Evolutionary conservation across 2,888 invertebrate species (phyloP).

Genomic region (Stegana nigrithorax): DNA sequence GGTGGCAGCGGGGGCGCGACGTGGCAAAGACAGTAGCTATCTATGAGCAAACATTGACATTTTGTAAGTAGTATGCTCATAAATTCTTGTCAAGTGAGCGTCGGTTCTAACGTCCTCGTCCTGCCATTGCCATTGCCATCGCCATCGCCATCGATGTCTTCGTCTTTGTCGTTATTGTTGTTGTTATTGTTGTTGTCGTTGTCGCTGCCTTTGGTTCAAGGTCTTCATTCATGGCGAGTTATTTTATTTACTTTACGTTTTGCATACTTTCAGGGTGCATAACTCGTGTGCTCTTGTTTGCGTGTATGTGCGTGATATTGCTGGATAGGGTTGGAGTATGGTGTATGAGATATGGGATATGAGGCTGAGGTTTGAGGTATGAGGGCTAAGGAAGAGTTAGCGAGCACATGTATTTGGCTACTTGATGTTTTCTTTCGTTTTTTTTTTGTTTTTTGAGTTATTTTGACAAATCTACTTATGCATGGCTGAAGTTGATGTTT

Average conservation of each 20-base stretch:
- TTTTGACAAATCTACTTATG: constrained; percentile 61
- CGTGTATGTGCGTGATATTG: too few relatives aligned
- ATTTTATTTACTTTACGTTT: constrained; percentile 7
- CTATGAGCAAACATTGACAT: constrained; percentile 9
- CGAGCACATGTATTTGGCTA: neutral
- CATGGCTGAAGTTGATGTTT: constrained; percentile 30
- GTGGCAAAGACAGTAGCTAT: too few relatives aligned
- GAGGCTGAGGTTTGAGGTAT: too few relatives aligned
- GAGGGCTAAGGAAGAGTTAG: too few relatives aligned
- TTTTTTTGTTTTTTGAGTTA: neutral
- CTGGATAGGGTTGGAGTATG: too few relatives aligned
- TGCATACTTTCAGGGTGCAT: constrained; percentile 18
- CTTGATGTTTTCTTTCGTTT: neutral
- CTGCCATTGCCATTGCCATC: too few relatives aligned
- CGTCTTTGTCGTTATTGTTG: neutral
- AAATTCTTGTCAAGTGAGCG: constrained; percentile 12
- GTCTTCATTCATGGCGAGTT: neutral
- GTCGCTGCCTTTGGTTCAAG: neutral
- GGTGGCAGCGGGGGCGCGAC: too few relatives aligned
- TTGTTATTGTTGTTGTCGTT: neutral
- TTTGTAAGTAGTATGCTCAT: constrained; percentile 9
- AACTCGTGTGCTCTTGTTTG: too few relatives aligned
- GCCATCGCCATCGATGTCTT: too few relatives aligned
- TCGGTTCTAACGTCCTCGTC: too few relatives aligned
- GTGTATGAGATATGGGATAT: too few relatives aligned